Evolutionary conservation across 2,113 vertebrate species (phyloP), one percentile per base, ranked within the genome.

Genomic region (Cebidichthys violaceus): DNA sequence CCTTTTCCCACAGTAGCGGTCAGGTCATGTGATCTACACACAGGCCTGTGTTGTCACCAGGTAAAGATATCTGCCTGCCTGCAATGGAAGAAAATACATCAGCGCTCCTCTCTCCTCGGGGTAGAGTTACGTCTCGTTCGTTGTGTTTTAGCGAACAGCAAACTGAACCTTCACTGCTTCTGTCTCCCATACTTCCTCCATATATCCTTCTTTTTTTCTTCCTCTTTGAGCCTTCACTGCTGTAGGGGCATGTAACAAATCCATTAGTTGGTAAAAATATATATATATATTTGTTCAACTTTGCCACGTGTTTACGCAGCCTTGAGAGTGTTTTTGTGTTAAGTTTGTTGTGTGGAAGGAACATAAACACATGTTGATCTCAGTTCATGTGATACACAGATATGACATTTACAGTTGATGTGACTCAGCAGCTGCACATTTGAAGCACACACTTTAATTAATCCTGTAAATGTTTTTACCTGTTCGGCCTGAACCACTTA

Each of bases 11-110:
- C 77, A 77, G 39, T 55, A 24, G 52, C 4, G n/a, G 61, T 74
- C 29, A 64, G 80, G 81, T 82, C 80, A 85, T 79, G 82, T 91
- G 87, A 78, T 81, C 65, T 29, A 65, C 65, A 81, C 77, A 86
- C 61, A 84, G 72, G 75, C 79, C 55, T 85, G 82, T 83, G 82
- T 81, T 86, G 81, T 83, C 71, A 74, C 27, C 66, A 64, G 68
- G 84, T 82, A 82, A 89, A 86, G 75, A 80, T 70, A 84, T 69
- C 85, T 60, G 60, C 64, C 85, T 50, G 45, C 45, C 50, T 76
- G 73, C 75, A 69, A 70, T 86, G 86, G 84, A 81, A 87, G 71
- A 61, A 89, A 84, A 87, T 77, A 84, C 84, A 75, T 29, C 45
- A 45, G 60, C 10, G 29, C 62, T 79, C 22, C 22, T 20, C 81